Base-by-base conservation (phyloP, 2,888 invertebrate species). In the Epinotia ramella region DNA sequence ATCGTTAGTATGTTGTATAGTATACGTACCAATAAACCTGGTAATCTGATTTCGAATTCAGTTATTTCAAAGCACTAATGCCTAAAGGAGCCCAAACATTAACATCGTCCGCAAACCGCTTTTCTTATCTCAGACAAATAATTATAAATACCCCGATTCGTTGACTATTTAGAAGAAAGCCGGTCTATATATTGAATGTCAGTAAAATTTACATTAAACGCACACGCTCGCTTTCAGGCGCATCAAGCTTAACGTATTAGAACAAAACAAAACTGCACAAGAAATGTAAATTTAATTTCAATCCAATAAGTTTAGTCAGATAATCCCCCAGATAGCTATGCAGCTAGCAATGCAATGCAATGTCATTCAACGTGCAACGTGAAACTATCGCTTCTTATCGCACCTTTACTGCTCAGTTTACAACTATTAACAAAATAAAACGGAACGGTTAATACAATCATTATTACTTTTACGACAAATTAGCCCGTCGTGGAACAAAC, bases 401-500 rank as follows among this genome's bases (percentile, higher is more conserved):
- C 68, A 68, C 68, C 68, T 68, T 68, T 18, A 69, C 69, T 46
- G 60, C 60, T 44, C 11, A 69, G 69, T 69, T 63, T 69, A 69
- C 69, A 60, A 46, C 69, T 46, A 59, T 68, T 68, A 60, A 40
- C 40, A 44, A 24, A 33, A 73, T 68, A 68, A 68, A 73, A 73
- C 73, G 53, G 49, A 67, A 68, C n/a, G 46, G 69, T 63, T 65
- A 56, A 75, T 53, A 65, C 53, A 70, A 75, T n/a, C 24, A 60
- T 75, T 76, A 72, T 56, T 62, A 46, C 62, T 76, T 87, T 86
- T 85, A 85, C 86, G 78, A 83, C 83, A 81, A 84, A 88, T 88
- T 85, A 85, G 84, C 85, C 82, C 86, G 84, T 78, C 80, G 65
- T 71, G 87, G 85, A 86, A 86, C 87, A 84, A 88, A 88, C 87